These are phyloP conservation scores for Engystomops pustulosus DNA, from an alignment of 2,113 vertebrate genomes.

Conservation along the genomic window DNA sequence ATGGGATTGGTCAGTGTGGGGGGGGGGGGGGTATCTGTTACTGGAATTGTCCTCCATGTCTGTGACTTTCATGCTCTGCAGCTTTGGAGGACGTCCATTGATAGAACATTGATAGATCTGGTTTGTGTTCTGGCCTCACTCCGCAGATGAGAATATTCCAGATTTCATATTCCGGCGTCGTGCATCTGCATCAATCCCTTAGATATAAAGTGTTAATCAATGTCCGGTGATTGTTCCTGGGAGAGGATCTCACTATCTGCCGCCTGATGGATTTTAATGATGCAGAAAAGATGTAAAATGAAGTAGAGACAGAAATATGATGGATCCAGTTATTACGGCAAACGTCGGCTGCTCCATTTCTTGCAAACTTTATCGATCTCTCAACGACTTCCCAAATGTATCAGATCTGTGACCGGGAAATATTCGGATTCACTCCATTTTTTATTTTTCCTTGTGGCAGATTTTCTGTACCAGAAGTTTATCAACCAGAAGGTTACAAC, in stretches of 20 bases:
- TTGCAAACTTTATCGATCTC: conserved; percentile 16
- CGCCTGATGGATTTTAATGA: conserved; percentile 38
- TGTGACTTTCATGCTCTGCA: conserved; percentile 34
- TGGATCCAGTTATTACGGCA: conserved; percentile 32
- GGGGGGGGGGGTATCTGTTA: neutral
- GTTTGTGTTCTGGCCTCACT: neutral
- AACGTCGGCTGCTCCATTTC: neutral
- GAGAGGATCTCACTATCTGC: conserved; percentile 23
- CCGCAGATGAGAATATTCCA: neutral
- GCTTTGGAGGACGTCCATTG: neutral
- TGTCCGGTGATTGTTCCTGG: neutral
- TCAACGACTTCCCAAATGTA: neutral
- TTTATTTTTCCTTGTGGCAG: neutral
- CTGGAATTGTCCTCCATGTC: neutral
- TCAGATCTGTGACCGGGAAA: conserved; percentile 22
- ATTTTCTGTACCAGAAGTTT: neutral
- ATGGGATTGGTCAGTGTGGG: neutral
- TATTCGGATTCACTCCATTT: conserved; percentile 3
- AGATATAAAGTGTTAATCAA: conserved; percentile 32
- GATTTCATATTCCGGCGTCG: neutral
- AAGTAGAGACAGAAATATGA: conserved; percentile 34
- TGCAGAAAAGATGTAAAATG: conserved; percentile 39
- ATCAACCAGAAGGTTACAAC: neutral
- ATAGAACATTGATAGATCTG: conserved; percentile 6
- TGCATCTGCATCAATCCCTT: conserved; percentile 20